Evolutionary conservation across 2,797 vertebrate genomes (phyloP), one percentile per base, ranked within the genome.

Genomic region (Aulostomus chinensis): DNA sequence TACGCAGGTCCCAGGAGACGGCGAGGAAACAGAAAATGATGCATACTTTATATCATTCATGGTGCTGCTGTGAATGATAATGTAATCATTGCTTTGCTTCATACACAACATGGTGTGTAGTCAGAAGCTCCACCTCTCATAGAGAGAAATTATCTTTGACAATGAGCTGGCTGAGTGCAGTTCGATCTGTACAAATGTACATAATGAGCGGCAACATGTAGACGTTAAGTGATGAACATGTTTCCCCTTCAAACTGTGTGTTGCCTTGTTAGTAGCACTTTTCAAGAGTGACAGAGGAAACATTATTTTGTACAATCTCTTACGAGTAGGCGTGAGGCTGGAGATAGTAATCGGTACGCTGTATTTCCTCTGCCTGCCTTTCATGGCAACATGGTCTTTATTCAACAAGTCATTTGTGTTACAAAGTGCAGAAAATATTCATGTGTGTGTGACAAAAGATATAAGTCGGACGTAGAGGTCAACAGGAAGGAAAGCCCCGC

Each of bases 321-420:
- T n/a, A n/a, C n/a, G n/a, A n/a, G n/a, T n/a, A n/a, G n/a, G n/a
- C n/a, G n/a, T 24, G 22, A 24, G 22, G 8, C 22, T 24, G 22
- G 22, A 8, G 22, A 24, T 24, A 4, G 22, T 4, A 8, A 24
- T 24, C 8, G 1, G 2, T 40, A 15, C 38, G 24, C 22, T 31
- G 25, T 31, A 0, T 26, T 11, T 36, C 50, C 49, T 48, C 24
- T 8, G 7, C 34, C 38, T 45, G 55, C 14, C 34, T 55, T 47
- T 37, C 47, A 36, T 58, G 33, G 39, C 38, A 36, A 46, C 45
- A 65, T 51, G 22, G 28, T 52, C 58, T 15, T 60, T 37, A 40
- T 63, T 34, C 72, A 59, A 51, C 21, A 54, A 45, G 35, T 79
- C 65, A 65, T 65, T 78, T 77, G 77, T 73, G 81, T 69, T 75